Evolutionary conservation across 2,113 vertebrate species (phyloP).

Genomic region (Sylvilagus bachmani): DNA sequence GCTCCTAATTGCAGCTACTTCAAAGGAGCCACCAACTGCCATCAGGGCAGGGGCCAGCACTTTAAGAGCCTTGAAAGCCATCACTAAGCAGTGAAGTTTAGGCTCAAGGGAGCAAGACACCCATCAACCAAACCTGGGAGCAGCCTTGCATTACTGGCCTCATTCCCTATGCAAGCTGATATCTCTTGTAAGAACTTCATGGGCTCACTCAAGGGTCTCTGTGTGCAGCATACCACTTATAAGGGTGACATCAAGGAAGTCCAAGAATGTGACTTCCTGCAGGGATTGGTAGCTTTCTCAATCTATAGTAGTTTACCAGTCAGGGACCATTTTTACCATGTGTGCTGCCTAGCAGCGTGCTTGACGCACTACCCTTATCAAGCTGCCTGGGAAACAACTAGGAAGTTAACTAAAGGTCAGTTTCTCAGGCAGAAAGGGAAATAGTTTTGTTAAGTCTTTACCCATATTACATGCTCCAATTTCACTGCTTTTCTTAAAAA

Average conservation of each 20-base stretch:
- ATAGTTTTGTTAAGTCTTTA: neutral
- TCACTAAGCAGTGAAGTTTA: neutral
- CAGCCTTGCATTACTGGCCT: neutral
- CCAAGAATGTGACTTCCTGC: neutral
- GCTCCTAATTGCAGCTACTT: neutral
- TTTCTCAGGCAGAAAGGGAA: neutral
- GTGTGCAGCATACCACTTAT: neutral
- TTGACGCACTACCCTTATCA: neutral
- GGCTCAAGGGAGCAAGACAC: neutral
- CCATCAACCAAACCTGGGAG: neutral
- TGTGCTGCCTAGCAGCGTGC: neutral
- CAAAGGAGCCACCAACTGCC: neutral
- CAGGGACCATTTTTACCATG: too few species aligned
- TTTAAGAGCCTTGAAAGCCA: neutral
- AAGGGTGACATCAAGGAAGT: neutral
- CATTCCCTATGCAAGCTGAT: neutral
- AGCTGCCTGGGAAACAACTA: neutral
- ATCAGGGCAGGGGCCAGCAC: fast-evolving
- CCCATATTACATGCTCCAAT: neutral
- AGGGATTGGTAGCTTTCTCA: neutral
- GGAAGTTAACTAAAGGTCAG: neutral
- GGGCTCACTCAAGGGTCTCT: neutral
- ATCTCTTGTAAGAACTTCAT: neutral
- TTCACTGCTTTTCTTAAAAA: neutral
- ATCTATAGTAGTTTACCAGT: neutral